Conservation (phyloP, 2,113 vertebrate genomes). For the Hydrochoerus hydrochaeris region DNA sequence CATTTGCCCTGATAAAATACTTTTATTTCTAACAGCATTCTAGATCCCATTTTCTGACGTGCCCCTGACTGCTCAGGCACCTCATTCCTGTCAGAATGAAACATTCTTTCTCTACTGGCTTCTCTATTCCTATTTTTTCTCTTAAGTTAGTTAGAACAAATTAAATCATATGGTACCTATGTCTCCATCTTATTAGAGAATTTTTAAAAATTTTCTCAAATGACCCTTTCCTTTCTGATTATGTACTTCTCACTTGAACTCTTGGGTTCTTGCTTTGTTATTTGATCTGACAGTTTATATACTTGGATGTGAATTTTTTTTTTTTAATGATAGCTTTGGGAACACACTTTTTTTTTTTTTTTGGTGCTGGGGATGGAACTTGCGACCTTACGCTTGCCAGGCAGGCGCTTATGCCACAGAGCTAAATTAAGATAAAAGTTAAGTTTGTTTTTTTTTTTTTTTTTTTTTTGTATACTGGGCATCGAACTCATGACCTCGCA, state of each 20-base stretch:
- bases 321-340: not conserved
- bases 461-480: too few species aligned
- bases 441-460: too few species aligned
- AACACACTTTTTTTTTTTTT: not conserved
- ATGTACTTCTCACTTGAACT: not conserved
- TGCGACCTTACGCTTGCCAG: too few species aligned
- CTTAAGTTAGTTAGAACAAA: not conserved
- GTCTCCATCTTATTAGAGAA: not conserved
- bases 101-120: not conserved
- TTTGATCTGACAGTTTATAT: slow-evolving; percentile 34
- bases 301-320: not conserved
- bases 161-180: not conserved
- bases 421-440: too few species aligned
- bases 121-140: not conserved
- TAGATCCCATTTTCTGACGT: not conserved
- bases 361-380: too few species aligned
- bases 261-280: slow-evolving; percentile 20
- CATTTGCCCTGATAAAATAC: not conserved
- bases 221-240: not conserved
- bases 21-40: not conserved
- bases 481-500: too few species aligned
- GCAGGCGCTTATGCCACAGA: too few species aligned
- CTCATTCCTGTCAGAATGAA: not conserved
- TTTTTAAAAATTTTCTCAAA: not conserved
- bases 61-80: not conserved